A percentile compares a stretch with the other conserved stretches of the same genome.
Evolutionary conservation across 1,140 invertebrate genomes (phyloP).

Genomic region (Ips typographus): DNA sequence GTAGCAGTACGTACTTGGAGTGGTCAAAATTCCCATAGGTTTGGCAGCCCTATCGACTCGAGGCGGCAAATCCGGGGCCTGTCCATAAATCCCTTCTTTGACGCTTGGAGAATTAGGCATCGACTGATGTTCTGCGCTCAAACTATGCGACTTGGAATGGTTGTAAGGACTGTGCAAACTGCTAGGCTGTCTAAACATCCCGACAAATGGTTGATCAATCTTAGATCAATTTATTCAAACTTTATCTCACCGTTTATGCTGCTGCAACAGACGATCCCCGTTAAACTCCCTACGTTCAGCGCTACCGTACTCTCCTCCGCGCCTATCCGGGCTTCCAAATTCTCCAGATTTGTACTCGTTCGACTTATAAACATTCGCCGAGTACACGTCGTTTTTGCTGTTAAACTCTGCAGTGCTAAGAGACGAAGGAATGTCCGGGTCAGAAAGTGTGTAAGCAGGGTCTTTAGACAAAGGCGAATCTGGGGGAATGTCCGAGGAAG

Average conservation of each 20-base stretch:
- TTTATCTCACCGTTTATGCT: conserved; percentile 26
- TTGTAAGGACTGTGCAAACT: conserved; percentile 45
- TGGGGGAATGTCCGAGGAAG: conserved; percentile 21
- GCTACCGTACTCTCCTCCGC: conserved; percentile 21
- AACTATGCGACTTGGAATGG: conserved; percentile 44
- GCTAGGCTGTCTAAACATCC: conserved; percentile 44
- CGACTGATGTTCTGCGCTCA: conserved; percentile 35
- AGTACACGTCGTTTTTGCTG: conserved; percentile 34
- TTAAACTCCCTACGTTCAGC: conserved; percentile 40
- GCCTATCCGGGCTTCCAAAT: conserved; percentile 18
- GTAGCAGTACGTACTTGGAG: conserved; percentile 43
- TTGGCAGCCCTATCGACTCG: conserved; percentile 77
- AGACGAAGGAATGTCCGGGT: conserved; percentile 42
- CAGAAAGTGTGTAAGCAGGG: conserved; percentile 39
- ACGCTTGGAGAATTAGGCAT: conserved; percentile 34
- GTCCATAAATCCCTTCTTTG: conserved; percentile 49
- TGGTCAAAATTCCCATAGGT: conserved; percentile 56
- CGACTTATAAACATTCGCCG: conserved; percentile 36
- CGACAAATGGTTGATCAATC: too few species aligned
- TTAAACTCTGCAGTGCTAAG: conserved; percentile 38
- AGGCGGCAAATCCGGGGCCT: conserved; percentile 79
- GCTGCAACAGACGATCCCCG: conserved; percentile 31
- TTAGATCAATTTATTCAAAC: too few species aligned
- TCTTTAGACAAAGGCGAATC: conserved; percentile 42
- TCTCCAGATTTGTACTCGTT: conserved; percentile 32